Evolutionary conservation across 2,113 vertebrate species (phyloP).

Genomic region (Sialia sialis): DNA sequence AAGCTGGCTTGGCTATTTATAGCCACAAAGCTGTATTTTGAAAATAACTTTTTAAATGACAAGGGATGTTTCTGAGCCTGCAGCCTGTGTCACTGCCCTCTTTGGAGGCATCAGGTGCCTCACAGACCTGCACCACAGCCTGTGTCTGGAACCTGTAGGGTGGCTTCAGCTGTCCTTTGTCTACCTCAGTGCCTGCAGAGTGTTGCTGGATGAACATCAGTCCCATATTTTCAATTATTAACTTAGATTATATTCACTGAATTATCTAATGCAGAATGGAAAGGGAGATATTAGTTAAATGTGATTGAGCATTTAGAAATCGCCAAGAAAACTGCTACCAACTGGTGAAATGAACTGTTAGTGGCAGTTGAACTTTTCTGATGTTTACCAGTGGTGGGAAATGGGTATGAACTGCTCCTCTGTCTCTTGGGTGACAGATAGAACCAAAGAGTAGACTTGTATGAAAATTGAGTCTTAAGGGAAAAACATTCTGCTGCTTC

Average conservation of each 20-base stretch:
- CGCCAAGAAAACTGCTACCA: not conserved
- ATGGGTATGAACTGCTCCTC: not conserved
- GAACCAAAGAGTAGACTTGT: not conserved
- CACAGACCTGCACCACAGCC: not conserved
- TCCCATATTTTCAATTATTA: fast-evolving
- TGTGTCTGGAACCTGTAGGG: not conserved
- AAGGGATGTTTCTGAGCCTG: not conserved
- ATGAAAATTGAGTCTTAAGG: not conserved
- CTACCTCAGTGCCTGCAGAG: not conserved
- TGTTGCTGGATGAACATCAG: not conserved
- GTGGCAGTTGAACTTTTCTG: not conserved
- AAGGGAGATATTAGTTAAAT: not conserved
- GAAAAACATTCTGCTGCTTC: not conserved
- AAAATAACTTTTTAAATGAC: not conserved
- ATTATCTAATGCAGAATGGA: not conserved
- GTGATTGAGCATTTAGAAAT: not conserved
- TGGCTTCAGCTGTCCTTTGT: not conserved
- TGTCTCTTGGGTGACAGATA: not conserved
- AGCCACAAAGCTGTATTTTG: not conserved
- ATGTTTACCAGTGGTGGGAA: not conserved
- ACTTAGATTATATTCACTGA: not conserved
- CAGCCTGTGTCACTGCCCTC: not conserved
- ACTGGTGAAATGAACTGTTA: not conserved
- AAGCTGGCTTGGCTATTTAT: not conserved
- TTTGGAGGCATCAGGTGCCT: not conserved